phyloP scores from a whole-genome alignment of 2,797 vertebrate genomes.

The Jordanella pulchra region DNA sequence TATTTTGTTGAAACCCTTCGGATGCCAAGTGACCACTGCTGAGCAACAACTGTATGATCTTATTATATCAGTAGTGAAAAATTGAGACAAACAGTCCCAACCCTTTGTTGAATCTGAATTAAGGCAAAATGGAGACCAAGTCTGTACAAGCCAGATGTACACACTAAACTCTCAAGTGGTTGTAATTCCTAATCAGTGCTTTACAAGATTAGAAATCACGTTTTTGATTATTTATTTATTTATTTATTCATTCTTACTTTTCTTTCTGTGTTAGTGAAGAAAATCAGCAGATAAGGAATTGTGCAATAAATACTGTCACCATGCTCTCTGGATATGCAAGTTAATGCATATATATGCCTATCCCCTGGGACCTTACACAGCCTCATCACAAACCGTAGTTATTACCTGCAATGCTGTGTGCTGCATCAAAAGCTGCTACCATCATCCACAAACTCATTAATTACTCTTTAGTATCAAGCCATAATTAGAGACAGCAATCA shows the following conservation, averaged over 20 bases:
- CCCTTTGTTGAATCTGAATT: neutral
- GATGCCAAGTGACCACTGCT: neutral
- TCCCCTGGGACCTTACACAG: slow-evolving; percentile 61
- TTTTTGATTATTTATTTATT: neutral
- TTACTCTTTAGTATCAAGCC: slow-evolving; percentile 83
- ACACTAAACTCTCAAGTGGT: neutral
- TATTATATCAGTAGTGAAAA: neutral
- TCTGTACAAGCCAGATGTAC: neutral
- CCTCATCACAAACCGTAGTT: slow-evolving; percentile 68
- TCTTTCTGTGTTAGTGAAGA: slow-evolving; percentile 13
- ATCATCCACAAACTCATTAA: slow-evolving; percentile 81
- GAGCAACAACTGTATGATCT: neutral
- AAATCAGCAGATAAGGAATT: slow-evolving; percentile 11
- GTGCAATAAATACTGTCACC: slow-evolving; percentile 19
- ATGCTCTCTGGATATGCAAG: slow-evolving; percentile 33
- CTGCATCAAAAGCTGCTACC: slow-evolving; percentile 74
- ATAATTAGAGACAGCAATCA: slow-evolving; percentile 83
- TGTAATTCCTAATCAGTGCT: neutral
- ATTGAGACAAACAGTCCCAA: neutral
- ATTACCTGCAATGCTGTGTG: slow-evolving; percentile 74
- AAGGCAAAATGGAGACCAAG: neutral
- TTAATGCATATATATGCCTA: slow-evolving; percentile 23
- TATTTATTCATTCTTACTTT: too few relatives aligned
- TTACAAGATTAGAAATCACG: neutral
- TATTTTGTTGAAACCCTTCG: neutral